phyloP scores from a whole-genome alignment of 1,140 invertebrate genomes.

The Dendrolimus punctatus region DNA sequence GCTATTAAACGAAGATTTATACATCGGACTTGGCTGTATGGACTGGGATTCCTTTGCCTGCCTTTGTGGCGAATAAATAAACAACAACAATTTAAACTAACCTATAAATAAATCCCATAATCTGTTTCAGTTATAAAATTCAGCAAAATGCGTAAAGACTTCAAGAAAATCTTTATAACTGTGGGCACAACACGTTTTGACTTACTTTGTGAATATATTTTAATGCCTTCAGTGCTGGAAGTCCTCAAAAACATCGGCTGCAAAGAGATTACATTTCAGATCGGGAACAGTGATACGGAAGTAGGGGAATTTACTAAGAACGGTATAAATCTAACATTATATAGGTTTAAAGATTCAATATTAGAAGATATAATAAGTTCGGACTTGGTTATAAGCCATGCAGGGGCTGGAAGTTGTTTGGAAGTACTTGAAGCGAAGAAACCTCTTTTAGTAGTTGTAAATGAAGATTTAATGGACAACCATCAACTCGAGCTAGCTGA shows the following conservation, averaged over 20 bases:
- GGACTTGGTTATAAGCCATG: slow-evolving; percentile 93
- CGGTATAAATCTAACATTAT: slow-evolving; percentile 69
- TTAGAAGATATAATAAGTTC: slow-evolving; percentile 80
- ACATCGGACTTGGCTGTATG: too few species aligned
- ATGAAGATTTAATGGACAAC: slow-evolving; percentile 94
- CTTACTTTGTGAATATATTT: slow-evolving; percentile 79
- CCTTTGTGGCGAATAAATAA: too few species aligned
- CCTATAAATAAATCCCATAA: too few species aligned
- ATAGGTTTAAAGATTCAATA: slow-evolving; percentile 79
- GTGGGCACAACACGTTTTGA: slow-evolving; percentile 97
- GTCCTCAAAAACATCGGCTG: slow-evolving; percentile 79
- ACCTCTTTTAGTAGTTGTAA: slow-evolving; percentile 92
- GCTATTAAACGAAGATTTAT: too few species aligned
- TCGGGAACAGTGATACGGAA: slow-evolving; percentile 77
- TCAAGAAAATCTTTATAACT: slow-evolving; percentile 84
- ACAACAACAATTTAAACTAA: too few species aligned
- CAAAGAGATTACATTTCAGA: slow-evolving; percentile 82
- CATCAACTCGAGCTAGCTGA: slow-evolving; percentile 95
- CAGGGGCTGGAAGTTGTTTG: slow-evolving; percentile 94
- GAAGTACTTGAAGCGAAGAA: slow-evolving; percentile 87
- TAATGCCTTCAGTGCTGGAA: slow-evolving; percentile 63
- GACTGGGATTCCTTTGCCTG: too few species aligned
- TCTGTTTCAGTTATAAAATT: too few species aligned
- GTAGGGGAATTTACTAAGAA: slow-evolving; percentile 41
- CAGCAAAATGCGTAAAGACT: slow-evolving; percentile 24